Evolutionary conservation across 2,797 vertebrate species (phyloP).

Genomic region (Arctocebus calabarensis): DNA sequence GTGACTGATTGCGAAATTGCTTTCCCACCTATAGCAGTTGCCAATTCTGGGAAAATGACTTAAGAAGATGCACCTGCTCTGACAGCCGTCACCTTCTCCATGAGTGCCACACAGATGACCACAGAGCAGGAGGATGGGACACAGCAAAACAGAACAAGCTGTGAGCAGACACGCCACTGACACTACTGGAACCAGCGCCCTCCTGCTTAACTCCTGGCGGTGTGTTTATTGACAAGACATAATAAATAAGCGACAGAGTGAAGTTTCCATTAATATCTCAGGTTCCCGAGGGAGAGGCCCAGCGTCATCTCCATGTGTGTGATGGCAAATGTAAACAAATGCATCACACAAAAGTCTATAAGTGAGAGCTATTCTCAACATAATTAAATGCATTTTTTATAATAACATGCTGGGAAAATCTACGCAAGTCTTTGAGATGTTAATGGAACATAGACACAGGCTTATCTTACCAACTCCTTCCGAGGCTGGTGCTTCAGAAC

Average conservation of each 20-base stretch:
- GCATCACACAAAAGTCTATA: rapidly evolving
- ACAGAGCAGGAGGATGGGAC: background rate
- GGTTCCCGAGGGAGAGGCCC: background rate
- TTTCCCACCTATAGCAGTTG: rapidly evolving
- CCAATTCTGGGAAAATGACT: background rate
- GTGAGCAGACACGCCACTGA: background rate
- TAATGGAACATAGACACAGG: rapidly evolving
- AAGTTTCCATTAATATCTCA: rapidly evolving
- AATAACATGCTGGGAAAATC: background rate
- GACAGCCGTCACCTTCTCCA: background rate
- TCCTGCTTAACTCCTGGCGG: background rate
- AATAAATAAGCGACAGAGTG: rapidly evolving
- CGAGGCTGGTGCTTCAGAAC: background rate
- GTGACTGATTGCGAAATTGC: background rate
- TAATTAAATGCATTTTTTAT: background rate
- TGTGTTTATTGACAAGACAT: rapidly evolving
- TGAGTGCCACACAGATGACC: background rate
- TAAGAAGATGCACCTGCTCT: background rate
- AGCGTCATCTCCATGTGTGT: background rate
- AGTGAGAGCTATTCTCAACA: background rate
- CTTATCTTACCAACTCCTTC: rapidly evolving
- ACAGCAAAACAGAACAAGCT: background rate
- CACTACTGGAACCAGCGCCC: rapidly evolving
- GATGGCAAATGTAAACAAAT: background rate
- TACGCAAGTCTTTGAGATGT: background rate